Evolutionary conservation across 1,140 invertebrate genomes (phyloP).

Genomic region (Bombus polaris): DNA sequence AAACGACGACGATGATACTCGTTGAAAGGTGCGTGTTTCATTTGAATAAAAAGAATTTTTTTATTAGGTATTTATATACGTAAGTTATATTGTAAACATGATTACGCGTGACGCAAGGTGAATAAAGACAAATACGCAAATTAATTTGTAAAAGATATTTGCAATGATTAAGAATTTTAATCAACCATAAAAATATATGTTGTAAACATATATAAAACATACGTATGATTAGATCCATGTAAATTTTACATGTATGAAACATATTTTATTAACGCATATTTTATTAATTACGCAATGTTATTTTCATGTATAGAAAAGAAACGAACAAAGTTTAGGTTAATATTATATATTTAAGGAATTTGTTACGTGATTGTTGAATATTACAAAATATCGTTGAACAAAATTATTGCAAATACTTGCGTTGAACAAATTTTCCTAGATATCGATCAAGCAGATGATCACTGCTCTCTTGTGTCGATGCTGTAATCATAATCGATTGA

Average conservation of each 20-base stretch:
- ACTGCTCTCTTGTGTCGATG: neutral
- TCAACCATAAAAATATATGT: neutral
- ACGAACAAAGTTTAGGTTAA: neutral
- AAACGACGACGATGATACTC: neutral
- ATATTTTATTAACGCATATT: neutral
- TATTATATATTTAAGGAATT: neutral
- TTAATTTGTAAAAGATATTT: conserved; percentile 33
- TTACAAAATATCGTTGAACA: neutral
- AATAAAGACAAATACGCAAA: neutral
- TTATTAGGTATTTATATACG: neutral
- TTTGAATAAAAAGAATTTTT: conserved; percentile 7
- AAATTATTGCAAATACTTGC: conserved; percentile 38
- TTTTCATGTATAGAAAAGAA: neutral
- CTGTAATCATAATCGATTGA: neutral
- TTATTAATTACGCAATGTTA: neutral
- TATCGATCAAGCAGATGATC: neutral
- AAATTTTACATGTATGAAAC: neutral
- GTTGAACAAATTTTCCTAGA: neutral
- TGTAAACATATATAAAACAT: neutral
- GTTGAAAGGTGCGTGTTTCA: conserved; percentile 2
- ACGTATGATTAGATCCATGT: neutral
- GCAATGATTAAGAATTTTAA: conserved; percentile 3
- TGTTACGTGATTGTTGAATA: neutral
- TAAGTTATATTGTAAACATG: conserved; percentile 2
- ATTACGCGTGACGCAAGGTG: neutral